phyloP scores from a whole-genome alignment of 2,113 vertebrate genomes.

The Rutilus rutilus region DNA sequence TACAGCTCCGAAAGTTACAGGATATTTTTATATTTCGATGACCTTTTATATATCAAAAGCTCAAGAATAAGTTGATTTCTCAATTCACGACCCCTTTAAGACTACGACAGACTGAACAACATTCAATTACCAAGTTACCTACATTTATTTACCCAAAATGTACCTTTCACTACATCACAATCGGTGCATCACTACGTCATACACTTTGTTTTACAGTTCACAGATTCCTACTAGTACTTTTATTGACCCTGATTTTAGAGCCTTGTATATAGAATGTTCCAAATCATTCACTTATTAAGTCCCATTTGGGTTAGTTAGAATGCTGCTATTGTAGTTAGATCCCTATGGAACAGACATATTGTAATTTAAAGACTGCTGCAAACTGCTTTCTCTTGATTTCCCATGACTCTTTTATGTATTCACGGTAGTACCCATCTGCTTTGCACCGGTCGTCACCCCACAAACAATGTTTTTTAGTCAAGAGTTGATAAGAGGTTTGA shows the following conservation, averaged over 20 bases:
- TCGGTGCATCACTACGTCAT: too few species aligned
- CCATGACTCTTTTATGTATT: constrained; percentile 15
- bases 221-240: background rate
- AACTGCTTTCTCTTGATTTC: background rate
- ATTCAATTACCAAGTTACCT: too few species aligned
- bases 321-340: background rate
- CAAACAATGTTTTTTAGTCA: constrained; percentile 1
- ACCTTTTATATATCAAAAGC: too few species aligned
- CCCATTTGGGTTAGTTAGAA: background rate
- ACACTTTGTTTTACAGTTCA: background rate
- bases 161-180: too few species aligned
- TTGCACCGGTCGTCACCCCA: background rate
- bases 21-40: too few species aligned
- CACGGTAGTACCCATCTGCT: background rate
- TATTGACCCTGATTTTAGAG: background rate
- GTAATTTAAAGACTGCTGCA: background rate
- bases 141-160: too few species aligned
- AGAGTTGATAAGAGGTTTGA: constrained; percentile 23
- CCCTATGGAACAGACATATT: background rate
- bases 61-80: too few species aligned
- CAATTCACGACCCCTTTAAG: too few species aligned
- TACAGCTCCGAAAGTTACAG: too few species aligned
- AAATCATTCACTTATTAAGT: background rate
- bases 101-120: too few species aligned
- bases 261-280: background rate